A percentile compares a stretch with the other conserved stretches of the same genome.
Evolutionary conservation across 1,140 invertebrate genomes (phyloP).

Genomic region (Drosophila guanche): DNA sequence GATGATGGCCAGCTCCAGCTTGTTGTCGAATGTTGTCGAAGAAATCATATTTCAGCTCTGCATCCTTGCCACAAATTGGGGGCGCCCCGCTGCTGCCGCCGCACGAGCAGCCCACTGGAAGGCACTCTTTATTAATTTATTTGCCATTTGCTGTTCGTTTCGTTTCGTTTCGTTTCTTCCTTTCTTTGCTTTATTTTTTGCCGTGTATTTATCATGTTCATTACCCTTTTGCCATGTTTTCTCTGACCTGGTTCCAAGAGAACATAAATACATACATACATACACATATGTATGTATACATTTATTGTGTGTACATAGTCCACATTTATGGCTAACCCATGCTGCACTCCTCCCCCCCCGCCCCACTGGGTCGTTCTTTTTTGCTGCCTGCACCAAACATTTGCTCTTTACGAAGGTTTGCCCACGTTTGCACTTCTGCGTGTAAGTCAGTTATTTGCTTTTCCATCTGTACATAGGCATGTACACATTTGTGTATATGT

Average conservation of each 20-base stretch:
- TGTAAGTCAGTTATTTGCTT: slow-evolving; percentile 27
- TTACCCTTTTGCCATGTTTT: slow-evolving; percentile 47
- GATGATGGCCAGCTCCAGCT: too few species aligned
- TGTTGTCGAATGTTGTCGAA: too few species aligned
- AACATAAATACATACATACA: slow-evolving; percentile 6
- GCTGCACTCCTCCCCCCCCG: too few species aligned
- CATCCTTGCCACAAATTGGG: too few species aligned
- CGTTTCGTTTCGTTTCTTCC: too few species aligned
- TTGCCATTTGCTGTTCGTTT: neutral
- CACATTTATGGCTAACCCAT: slow-evolving; percentile 26
- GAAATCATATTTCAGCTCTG: too few species aligned
- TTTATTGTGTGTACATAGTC: neutral
- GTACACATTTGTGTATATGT: slow-evolving; percentile 17
- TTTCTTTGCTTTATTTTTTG: slow-evolving; percentile 3
- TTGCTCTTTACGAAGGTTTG: slow-evolving; percentile 33
- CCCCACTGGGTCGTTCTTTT: too few species aligned
- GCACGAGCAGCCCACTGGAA: neutral
- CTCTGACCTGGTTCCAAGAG: slow-evolving; percentile 42
- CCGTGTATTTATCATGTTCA: slow-evolving; percentile 47
- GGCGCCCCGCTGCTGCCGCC: neutral
- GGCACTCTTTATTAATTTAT: slow-evolving; percentile 27
- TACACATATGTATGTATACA: neutral
- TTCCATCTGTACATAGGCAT: neutral
- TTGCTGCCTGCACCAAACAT: too few species aligned
- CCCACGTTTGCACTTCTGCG: slow-evolving; percentile 33